These are phyloP conservation scores for Rachycentron canadum DNA, from an alignment of 2,797 vertebrate genomes.

Conservation along the genomic window DNA sequence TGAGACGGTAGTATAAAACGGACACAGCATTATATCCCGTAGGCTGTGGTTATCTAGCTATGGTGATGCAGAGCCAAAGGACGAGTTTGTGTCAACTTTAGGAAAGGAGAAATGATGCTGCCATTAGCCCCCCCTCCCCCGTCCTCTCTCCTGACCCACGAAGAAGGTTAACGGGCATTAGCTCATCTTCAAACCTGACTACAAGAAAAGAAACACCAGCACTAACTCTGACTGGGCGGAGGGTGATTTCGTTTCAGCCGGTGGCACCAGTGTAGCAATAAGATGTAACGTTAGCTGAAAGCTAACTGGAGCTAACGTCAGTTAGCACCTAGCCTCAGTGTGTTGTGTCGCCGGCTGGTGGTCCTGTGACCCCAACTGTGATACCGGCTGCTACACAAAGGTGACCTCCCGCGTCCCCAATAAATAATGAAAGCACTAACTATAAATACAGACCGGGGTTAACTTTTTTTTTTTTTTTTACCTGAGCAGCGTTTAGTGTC, in stretches of 20 bases:
- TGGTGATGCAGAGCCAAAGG: background rate
- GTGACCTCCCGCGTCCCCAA: accelerated
- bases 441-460: background rate
- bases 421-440: background rate
- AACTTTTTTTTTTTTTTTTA: conserved; percentile 24
- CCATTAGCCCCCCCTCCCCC: background rate
- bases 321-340: conserved; percentile 28
- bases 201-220: accelerated
- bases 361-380: background rate
- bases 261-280: too few species aligned
- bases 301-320: conserved; percentile 12
- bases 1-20: accelerated
- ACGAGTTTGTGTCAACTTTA: background rate
- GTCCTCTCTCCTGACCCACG: background rate
- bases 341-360: background rate
- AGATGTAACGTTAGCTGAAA: background rate
- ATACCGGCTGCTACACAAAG: background rate
- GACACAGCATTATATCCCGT: background rate
- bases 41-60: accelerated
- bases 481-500: conserved; percentile 35
- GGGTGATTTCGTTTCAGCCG: background rate
- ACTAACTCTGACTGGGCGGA: accelerated
- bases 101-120: background rate
- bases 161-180: background rate
- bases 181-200: background rate